Evolutionary conservation across 1,140 invertebrate species (phyloP).

Genomic region (Dendrolimus kikuchii): DNA sequence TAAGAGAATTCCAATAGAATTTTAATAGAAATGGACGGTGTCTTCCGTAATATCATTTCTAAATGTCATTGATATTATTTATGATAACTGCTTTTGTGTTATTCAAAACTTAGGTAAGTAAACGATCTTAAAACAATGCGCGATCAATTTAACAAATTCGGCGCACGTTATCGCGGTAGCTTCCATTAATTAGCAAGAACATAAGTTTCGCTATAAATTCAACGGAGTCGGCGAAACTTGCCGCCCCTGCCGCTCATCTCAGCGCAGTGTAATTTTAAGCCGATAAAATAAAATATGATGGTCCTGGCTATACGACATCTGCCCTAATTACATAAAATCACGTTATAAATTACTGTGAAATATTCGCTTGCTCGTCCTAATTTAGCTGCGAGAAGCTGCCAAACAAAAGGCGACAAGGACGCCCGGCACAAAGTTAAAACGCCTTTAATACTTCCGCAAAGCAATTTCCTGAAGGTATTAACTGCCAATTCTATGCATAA

Average conservation of each 20-base stretch:
- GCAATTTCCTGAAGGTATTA: constrained; percentile 38
- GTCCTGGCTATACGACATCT: constrained; percentile 46
- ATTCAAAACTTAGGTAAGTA: constrained; percentile 11
- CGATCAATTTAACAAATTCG: constrained; percentile 42
- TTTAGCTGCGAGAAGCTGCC: constrained; percentile 48
- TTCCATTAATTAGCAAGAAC: constrained; percentile 64
- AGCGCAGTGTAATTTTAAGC: constrained; percentile 55
- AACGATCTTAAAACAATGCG: constrained; percentile 42
- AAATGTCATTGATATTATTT: no score
- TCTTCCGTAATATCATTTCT: no score
- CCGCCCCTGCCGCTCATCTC: constrained; percentile 46
- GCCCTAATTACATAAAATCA: constrained; percentile 61
- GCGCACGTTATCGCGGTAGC: constrained; percentile 43
- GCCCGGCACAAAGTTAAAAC: constrained; percentile 43
- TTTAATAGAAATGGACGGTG: background rate
- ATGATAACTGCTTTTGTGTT: background rate
- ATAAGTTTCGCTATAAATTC: constrained; percentile 68
- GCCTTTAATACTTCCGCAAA: constrained; percentile 46
- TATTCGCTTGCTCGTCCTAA: constrained; percentile 46
- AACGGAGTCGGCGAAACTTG: constrained; percentile 50
- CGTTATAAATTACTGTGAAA: constrained; percentile 58
- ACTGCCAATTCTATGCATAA: constrained; percentile 48
- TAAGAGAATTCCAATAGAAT: background rate
- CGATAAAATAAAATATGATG: constrained; percentile 69
- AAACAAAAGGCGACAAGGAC: constrained; percentile 55